These are phyloP conservation scores for Omphaloscelis lunosa DNA, from an alignment of 2,888 invertebrate species.

Conservation along the genomic window DNA sequence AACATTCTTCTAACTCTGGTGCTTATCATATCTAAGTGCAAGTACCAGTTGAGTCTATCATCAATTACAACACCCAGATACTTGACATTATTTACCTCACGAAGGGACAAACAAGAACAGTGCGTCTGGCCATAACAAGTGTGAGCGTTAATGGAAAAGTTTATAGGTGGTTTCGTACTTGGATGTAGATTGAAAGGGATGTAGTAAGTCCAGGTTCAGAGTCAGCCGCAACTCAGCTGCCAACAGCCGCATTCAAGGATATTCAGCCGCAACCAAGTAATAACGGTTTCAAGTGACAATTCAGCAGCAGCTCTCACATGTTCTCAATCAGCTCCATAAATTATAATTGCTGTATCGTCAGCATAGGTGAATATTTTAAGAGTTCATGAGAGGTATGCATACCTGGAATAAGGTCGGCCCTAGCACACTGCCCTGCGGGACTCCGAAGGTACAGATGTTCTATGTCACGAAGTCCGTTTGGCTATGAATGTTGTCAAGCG, in stretches of 20 bases:
- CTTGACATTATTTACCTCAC: too few species aligned
- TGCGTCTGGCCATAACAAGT: neutral
- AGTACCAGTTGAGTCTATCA: neutral
- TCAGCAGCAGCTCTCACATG: neutral
- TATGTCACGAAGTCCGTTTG: too few species aligned
- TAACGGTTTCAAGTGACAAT: neutral
- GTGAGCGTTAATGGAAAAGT: neutral
- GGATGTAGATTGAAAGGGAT: too few species aligned
- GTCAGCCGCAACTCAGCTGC: too few species aligned
- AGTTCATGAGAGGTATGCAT: neutral
- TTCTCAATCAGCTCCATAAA: neutral
- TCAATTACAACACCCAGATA: neutral
- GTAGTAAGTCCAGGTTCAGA: neutral
- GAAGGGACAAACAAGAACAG: neutral
- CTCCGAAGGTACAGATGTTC: too few species aligned
- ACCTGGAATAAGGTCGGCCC: too few species aligned
- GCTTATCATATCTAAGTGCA: too few species aligned
- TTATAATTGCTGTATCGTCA: neutral
- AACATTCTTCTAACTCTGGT: slow-evolving; percentile 4
- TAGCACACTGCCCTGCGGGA: too few species aligned
- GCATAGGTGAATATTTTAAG: neutral
- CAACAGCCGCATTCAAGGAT: too few species aligned
- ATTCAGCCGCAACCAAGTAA: neutral
- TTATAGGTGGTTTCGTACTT: neutral
- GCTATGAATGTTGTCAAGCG: too few species aligned